A percentile compares a stretch with the other conserved stretches of the same genome.
Conservation (phyloP, 2,888 invertebrate genomes). For the Lasioglossum oenotherae region DNA sequence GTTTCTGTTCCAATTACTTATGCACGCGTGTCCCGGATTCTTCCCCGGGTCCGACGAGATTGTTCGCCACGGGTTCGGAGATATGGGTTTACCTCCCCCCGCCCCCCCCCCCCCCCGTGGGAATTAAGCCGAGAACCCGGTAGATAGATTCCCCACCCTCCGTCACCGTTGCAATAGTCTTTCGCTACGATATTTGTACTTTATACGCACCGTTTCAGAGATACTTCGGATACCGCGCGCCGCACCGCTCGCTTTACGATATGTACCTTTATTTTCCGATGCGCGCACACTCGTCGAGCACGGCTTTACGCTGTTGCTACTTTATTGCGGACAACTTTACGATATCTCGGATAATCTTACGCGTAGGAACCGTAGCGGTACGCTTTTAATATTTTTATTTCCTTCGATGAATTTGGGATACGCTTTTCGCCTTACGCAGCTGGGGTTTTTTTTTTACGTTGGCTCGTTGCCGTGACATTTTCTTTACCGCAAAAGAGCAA, state of each 20-base stretch:
- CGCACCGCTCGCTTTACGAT: background rate
- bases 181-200: background rate
- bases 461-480: background rate
- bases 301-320: background rate
- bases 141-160: background rate
- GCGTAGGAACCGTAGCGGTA: background rate
- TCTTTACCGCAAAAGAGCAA: too few species aligned
- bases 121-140: constrained; percentile 6
- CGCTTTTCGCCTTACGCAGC: too few species aligned
- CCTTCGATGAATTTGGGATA: too few species aligned
- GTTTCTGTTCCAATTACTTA: constrained; percentile 40
- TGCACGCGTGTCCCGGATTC: constrained; percentile 44
- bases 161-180: background rate
- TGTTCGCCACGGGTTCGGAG: constrained; percentile 14
- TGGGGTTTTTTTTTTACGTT: too few species aligned
- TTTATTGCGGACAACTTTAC: background rate
- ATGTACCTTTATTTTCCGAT: background rate
- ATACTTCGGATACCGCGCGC: background rate
- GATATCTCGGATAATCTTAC: background rate
- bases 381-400: background rate
- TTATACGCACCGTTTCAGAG: background rate
- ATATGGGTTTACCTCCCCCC: constrained; percentile 17
- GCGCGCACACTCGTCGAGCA: background rate
- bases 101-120: constrained; percentile 18
- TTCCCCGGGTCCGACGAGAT: constrained; percentile 24